A percentile compares a stretch with the other conserved stretches of the same genome.
These are phyloP conservation scores for Albula goreensis DNA, from an alignment of 2,113 vertebrate species.

Conservation along the genomic window DNA sequence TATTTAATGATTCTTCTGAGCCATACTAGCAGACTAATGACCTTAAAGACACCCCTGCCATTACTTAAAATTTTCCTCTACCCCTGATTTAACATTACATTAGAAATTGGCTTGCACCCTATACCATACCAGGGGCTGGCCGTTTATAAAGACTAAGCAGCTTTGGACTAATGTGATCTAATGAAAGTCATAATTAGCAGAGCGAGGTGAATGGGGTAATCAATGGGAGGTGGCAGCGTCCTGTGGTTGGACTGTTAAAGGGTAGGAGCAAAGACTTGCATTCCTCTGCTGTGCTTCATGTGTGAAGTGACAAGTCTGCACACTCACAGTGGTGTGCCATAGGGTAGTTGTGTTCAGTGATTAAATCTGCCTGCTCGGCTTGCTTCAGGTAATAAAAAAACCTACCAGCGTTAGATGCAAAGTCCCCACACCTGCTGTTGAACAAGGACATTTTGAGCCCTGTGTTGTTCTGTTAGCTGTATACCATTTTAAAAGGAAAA, in stretches of 20 bases:
- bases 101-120: neutral
- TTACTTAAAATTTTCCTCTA: neutral
- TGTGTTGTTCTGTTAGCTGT: too few relatives aligned
- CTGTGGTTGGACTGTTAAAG: neutral
- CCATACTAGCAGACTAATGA: neutral
- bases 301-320: neutral
- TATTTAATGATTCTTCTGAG: slow-evolving; percentile 1
- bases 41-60: neutral
- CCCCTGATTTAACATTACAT: slow-evolving; percentile 3
- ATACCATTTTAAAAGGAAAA: too few relatives aligned
- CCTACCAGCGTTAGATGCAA: neutral
- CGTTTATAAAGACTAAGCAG: neutral
- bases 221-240: neutral
- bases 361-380: neutral
- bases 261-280: neutral
- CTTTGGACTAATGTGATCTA: slow-evolving; percentile 8
- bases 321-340: neutral
- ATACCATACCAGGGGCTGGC: neutral
- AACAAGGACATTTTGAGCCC: neutral
- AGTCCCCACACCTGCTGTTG: neutral
- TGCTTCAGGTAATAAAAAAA: neutral
- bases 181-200: slow-evolving; percentile 2
- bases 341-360: neutral
- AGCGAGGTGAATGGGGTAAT: neutral
- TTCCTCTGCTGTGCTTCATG: neutral